These are phyloP conservation scores for Euleptes europaea DNA, from an alignment of 2,113 vertebrate genomes.

Conservation along the genomic window DNA sequence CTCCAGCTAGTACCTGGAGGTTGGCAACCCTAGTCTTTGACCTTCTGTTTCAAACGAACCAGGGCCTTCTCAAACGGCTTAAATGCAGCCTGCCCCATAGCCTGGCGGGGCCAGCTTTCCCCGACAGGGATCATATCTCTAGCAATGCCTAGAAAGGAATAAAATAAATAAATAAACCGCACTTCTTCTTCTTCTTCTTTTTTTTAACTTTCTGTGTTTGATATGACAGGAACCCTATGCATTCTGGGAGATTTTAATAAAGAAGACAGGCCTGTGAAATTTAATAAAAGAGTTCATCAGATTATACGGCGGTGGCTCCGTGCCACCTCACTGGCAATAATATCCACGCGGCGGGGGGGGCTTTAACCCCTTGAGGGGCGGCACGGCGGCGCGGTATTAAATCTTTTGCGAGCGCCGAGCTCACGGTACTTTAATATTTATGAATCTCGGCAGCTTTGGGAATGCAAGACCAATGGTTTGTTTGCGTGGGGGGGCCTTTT, in stretches of 20 bases:
- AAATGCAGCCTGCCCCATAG: background rate
- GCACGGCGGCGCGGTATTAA: constrained; percentile 21
- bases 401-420: constrained; percentile 31
- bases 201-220: constrained; percentile 51
- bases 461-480: constrained; percentile 13
- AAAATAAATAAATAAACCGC: background rate
- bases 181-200: background rate
- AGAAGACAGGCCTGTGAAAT: constrained; percentile 91
- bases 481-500: background rate
- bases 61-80: background rate
- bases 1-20: no score
- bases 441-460: constrained; percentile 46
- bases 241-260: constrained; percentile 97
- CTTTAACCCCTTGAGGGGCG: constrained; percentile 60
- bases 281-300: constrained; percentile 95
- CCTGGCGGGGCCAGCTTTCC: background rate
- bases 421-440: constrained; percentile 51
- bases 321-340: constrained; percentile 78
- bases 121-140: background rate
- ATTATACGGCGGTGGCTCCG: constrained; percentile 89
- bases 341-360: constrained; percentile 75
- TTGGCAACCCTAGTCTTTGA: background rate
- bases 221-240: constrained; percentile 68
- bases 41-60: background rate
- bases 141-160: background rate